Evolutionary conservation across 2,797 vertebrate species (phyloP).

Genomic region (Psittacula derbiana): DNA sequence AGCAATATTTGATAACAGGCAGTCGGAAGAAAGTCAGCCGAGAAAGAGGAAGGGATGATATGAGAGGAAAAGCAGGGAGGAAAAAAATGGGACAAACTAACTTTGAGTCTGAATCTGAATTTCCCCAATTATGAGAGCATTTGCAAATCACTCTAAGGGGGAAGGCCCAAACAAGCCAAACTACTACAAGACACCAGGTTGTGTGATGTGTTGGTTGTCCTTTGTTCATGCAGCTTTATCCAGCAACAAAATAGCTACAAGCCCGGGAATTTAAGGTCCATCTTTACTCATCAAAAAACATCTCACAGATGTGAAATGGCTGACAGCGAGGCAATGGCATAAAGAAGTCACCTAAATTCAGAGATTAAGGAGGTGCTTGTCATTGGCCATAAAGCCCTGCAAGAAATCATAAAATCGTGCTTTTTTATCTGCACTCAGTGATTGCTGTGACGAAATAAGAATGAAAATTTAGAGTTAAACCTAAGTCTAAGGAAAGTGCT

Average conservation of each 20-base stretch:
- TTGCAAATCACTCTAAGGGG: neutral
- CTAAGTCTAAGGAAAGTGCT: neutral
- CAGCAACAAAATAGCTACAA: neutral
- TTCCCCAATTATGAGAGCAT: neutral
- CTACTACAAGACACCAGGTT: rapidly evolving
- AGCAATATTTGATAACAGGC: neutral
- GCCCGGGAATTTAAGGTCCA: neutral
- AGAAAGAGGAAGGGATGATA: neutral
- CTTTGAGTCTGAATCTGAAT: neutral
- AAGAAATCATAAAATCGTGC: neutral
- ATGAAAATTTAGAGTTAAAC: neutral
- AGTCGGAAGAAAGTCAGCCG: neutral
- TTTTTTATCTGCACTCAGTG: neutral
- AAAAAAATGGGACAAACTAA: neutral
- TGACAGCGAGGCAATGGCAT: neutral
- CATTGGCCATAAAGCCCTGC: neutral
- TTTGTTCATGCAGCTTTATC: neutral
- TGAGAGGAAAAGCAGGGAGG: neutral
- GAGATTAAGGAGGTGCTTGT: neutral
- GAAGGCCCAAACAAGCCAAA: neutral
- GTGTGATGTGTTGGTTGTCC: rapidly evolving
- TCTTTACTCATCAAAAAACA: neutral
- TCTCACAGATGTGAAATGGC: neutral
- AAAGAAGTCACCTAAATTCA: neutral
- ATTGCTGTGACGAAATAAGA: neutral